Conservation (phyloP, 2,113 vertebrate species). For the Gymnarchus niloticus region DNA sequence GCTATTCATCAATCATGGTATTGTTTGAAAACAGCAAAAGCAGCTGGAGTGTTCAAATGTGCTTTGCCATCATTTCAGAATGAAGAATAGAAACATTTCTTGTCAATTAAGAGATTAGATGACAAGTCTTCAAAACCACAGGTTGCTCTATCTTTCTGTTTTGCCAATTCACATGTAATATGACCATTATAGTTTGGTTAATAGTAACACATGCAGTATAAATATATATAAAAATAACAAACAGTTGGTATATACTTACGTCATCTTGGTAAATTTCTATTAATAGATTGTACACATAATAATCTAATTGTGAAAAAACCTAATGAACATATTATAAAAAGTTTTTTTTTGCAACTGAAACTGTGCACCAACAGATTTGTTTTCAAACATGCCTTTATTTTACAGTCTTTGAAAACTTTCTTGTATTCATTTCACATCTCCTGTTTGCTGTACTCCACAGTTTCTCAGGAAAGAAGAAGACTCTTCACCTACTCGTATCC, state of each 20-base stretch:
- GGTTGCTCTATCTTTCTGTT: neutral
- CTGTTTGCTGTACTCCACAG: neutral
- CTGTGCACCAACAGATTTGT: neutral
- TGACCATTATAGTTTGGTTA: neutral
- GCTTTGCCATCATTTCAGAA: neutral
- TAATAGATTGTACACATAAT: neutral
- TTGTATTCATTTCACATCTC: neutral
- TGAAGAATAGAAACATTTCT: neutral
- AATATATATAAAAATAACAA: neutral
- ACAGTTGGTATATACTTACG: neutral
- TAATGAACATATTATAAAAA: neutral
- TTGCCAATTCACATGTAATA: neutral
- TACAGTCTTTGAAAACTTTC: neutral
- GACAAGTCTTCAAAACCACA: neutral
- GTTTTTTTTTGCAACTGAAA: too few relatives aligned
- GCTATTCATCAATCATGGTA: neutral
- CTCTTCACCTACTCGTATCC: neutral
- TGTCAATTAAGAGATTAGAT: neutral
- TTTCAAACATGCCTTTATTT: slow-evolving; percentile 3
- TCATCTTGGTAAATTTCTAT: neutral
- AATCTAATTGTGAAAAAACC: neutral
- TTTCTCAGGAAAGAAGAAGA: neutral
- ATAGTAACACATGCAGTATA: neutral
- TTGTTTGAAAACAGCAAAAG: neutral
- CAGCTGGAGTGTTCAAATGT: neutral